Evolutionary conservation across 2,888 invertebrate genomes (phyloP), one percentile per base, ranked within the genome.

Genomic region (Drosophila affinis): DNA sequence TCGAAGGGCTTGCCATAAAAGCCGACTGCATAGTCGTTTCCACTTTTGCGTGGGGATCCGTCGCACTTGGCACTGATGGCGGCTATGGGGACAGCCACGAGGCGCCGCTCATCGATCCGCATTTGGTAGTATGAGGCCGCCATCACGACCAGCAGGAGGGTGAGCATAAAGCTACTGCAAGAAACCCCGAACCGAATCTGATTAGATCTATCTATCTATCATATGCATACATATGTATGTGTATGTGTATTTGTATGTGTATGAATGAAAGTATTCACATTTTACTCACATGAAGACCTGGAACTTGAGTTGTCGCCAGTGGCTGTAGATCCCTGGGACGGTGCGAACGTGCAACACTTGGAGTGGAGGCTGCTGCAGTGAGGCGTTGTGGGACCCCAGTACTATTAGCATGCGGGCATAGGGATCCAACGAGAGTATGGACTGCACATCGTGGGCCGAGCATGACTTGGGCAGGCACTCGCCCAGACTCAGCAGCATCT

Each of bases 391-490:
- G 7, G 76, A 71, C n/a, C 87, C 82, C 9, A 88, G 27, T 14
- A 82, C 65, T 3, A 75, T 75, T 14, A 92, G 71, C 86, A 91
- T 89, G 54, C 82, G 86, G 0, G 88, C 90, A 67, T 91, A 88
- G 1, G 92, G 91, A 82, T 92, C 92, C 46, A 89, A 51, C 80
- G 90, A 76, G 91, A 92, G 71, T 93, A 91, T 90, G 2, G 91
- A 89, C 47, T 93, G 91, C 21, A 95, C 90, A 70, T 95, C 94
- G 1, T 91, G 85, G 1, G 93, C 88, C 51, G 93, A 93, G 90
- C 96, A 97, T 1, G 95, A 94, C 64, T 93, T 93, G 7, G 96
- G 97, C 78, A 96, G 91, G 88, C 96, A 97, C 88, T 96, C 94
- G 9, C 96, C 97, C 60, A 96, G 92, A 89, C 95, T 94, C 79